Conservation (phyloP, 2,888 invertebrate genomes). For the Pseudococcus longispinus region DNA sequence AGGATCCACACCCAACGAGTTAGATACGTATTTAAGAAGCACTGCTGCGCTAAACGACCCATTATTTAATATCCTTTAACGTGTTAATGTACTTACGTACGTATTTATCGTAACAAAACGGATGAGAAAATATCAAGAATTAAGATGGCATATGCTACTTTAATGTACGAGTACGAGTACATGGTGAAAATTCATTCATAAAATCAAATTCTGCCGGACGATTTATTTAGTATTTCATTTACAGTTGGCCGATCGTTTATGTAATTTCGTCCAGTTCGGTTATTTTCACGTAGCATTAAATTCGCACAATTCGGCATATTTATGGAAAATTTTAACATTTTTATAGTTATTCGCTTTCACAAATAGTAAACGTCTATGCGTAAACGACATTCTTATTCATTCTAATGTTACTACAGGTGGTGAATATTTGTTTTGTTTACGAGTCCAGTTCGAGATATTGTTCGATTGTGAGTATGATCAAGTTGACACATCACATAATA, state of each 20-base stretch:
- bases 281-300: neutral
- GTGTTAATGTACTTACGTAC: neutral
- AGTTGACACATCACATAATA: no score
- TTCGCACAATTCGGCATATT: neutral
- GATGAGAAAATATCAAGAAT: conserved; percentile 10
- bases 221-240: neutral
- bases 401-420: neutral
- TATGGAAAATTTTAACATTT: neutral
- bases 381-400: neutral
- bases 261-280: neutral
- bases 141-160: neutral
- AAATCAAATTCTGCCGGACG: neutral
- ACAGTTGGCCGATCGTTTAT: neutral
- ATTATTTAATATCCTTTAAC: conserved; percentile 19
- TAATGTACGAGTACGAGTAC: no score
- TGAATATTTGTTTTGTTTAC: neutral
- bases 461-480: neutral
- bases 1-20: neutral
- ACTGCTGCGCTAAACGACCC: neutral
- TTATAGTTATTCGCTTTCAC: neutral
- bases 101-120: neutral
- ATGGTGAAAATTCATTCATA: neutral
- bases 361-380: neutral
- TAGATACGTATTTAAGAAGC: neutral
- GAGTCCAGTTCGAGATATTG: neutral